Evolutionary conservation across 2,888 invertebrate genomes (phyloP).

Genomic region (Phyllotreta striolata): DNA sequence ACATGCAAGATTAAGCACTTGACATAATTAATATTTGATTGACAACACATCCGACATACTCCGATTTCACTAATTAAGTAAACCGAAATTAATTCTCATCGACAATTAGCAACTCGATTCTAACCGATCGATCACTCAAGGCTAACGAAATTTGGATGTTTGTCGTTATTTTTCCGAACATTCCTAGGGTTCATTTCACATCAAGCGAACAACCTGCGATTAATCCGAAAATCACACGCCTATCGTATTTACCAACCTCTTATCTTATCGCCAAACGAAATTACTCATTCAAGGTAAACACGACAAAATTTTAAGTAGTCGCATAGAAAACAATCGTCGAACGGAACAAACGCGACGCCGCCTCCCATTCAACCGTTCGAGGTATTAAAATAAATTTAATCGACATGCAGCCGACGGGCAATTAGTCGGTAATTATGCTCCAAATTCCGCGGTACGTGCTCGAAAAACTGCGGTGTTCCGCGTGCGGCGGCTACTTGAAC

Average conservation of each 20-base stretch:
- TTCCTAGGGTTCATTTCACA: too few relatives aligned
- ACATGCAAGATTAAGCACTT: too few relatives aligned
- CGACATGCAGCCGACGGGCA: background rate
- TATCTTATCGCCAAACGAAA: slow-evolving; percentile 16
- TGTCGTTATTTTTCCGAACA: too few relatives aligned
- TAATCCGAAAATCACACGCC: too few relatives aligned
- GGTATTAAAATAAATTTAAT: background rate
- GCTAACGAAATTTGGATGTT: too few relatives aligned
- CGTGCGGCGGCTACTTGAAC: slow-evolving; percentile 51
- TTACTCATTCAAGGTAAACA: slow-evolving; percentile 26
- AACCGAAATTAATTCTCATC: too few relatives aligned
- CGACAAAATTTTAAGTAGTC: slow-evolving; percentile 1
- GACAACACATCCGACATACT: too few relatives aligned
- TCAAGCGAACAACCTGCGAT: too few relatives aligned
- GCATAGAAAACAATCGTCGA: background rate
- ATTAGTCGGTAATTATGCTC: slow-evolving; percentile 41
- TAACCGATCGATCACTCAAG: too few relatives aligned
- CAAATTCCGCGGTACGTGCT: slow-evolving; percentile 47
- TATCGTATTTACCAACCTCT: background rate
- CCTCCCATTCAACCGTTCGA: background rate
- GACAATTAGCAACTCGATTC: too few relatives aligned
- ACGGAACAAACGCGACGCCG: slow-evolving; percentile 1
- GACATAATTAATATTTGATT: too few relatives aligned
- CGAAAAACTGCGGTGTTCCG: slow-evolving; percentile 47
- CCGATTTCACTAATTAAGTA: too few relatives aligned